These are phyloP conservation scores for Drosophila santomea DNA, from an alignment of 1,140 invertebrate species.

Conservation along the genomic window DNA sequence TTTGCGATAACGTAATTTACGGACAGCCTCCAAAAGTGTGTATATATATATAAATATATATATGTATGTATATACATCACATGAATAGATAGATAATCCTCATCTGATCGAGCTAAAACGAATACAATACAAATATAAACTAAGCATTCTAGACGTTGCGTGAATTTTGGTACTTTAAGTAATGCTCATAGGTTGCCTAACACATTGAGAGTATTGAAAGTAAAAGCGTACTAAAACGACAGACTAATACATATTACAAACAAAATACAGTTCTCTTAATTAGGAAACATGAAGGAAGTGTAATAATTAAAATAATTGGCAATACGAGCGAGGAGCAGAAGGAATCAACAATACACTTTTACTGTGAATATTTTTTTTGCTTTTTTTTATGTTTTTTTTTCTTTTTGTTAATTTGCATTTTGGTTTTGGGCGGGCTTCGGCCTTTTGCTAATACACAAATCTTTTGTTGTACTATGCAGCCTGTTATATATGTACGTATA, in stretches of 20 bases:
- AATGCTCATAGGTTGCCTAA: constrained; percentile 73
- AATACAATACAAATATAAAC: constrained; percentile 52
- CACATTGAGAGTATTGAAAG: constrained; percentile 74
- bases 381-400: constrained; percentile 24
- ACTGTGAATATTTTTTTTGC: constrained; percentile 38
- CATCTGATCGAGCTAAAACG: constrained; percentile 47
- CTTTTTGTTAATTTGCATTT: constrained; percentile 45
- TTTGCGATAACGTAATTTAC: background rate
- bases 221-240: constrained; percentile 39
- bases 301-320: constrained; percentile 75
- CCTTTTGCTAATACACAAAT: constrained; percentile 76
- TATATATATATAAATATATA: constrained; percentile 36
- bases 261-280: constrained; percentile 62
- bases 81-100: constrained; percentile 48
- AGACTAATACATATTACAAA: constrained; percentile 63
- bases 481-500: constrained; percentile 70
- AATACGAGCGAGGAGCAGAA: constrained; percentile 81
- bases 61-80: constrained; percentile 30
- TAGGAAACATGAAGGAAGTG: constrained; percentile 45
- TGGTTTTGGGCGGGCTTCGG: constrained; percentile 74
- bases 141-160: constrained; percentile 43
- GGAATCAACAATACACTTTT: constrained; percentile 69
- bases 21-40: constrained; percentile 12
- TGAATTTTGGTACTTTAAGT: constrained; percentile 72
- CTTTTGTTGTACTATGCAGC: constrained; percentile 73